Conservation (phyloP, 1,140 invertebrate species). For the Meloidogyne exigua region DNA sequence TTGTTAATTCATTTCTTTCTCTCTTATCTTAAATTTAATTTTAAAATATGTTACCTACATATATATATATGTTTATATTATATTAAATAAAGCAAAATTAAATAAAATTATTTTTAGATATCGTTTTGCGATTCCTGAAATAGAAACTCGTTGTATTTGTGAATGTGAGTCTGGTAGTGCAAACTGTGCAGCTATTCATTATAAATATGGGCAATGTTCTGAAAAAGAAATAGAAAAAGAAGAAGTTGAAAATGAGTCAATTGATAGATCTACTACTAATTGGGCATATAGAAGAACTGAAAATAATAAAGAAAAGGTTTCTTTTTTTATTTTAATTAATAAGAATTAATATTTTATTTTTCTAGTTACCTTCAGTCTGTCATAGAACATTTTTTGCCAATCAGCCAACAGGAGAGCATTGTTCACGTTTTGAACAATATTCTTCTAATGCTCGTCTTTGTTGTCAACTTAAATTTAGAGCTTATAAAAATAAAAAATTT, state of each 20-base stretch:
- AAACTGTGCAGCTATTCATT: conserved; percentile 43
- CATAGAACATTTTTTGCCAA: conserved; percentile 40
- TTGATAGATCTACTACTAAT: neutral
- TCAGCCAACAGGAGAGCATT: conserved; percentile 28
- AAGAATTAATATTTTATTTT: neutral
- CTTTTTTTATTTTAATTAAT: neutral
- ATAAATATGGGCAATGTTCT: conserved; percentile 36
- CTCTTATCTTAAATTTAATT: too few species aligned
- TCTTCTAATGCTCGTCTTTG: conserved; percentile 23
- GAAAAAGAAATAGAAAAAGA: conserved; percentile 13
- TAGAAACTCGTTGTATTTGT: conserved; percentile 50
- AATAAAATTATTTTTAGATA: conserved; percentile 19
- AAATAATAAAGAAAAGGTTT: neutral
- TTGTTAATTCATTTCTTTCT: too few species aligned
- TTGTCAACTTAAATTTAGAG: conserved; percentile 29
- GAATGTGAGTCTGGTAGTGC: conserved; percentile 36
- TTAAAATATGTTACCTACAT: too few species aligned
- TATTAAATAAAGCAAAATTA: too few species aligned
- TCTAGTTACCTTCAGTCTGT: conserved; percentile 13
- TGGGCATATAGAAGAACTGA: neutral
- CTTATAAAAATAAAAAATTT: conserved; percentile 26
- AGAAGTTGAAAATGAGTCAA: neutral
- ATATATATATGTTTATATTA: too few species aligned
- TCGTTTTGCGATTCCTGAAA: conserved; percentile 47
- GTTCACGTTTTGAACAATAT: conserved; percentile 10